These are phyloP conservation scores for Hexactinellida sp. DNA, from an alignment of 37 sponge, comb jelly and placozoan genomes.

Conservation along the genomic window DNA sequence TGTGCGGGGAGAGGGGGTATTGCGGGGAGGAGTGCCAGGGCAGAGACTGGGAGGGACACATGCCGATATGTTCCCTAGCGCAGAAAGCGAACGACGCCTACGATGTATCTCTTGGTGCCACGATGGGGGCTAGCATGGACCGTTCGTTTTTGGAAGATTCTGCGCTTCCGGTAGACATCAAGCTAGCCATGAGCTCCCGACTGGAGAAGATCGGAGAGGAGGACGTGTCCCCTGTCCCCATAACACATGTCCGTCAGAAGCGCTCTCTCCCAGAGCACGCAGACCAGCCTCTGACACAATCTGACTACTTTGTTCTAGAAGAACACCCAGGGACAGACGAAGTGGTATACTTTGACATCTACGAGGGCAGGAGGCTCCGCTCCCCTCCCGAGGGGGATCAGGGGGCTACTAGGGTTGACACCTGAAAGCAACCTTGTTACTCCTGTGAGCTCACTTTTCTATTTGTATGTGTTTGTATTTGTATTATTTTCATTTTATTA, in stretches of 20 bases:
- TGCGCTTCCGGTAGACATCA: not conserved
- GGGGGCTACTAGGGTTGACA: not conserved
- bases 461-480: not conserved
- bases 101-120: not conserved
- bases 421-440: not conserved
- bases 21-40: constrained; percentile 52
- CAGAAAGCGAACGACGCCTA: not conserved
- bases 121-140: not conserved
- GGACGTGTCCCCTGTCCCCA: not conserved
- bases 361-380: not conserved
- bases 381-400: not conserved
- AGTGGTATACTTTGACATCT: not conserved
- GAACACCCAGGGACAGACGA: not conserved
- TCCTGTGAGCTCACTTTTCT: not conserved
- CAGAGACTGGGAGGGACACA: constrained; percentile 39
- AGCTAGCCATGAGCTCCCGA: not conserved
- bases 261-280: not conserved
- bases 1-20: constrained; percentile 45
- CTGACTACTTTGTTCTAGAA: not conserved
- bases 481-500: not conserved
- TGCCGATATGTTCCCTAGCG: constrained; percentile 11
- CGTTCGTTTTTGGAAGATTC: not conserved
- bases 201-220: not conserved
- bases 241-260: not conserved
- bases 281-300: not conserved